Evolutionary conservation across 2,797 vertebrate genomes (phyloP).

Genomic region (Myiotriccus ornatus): DNA sequence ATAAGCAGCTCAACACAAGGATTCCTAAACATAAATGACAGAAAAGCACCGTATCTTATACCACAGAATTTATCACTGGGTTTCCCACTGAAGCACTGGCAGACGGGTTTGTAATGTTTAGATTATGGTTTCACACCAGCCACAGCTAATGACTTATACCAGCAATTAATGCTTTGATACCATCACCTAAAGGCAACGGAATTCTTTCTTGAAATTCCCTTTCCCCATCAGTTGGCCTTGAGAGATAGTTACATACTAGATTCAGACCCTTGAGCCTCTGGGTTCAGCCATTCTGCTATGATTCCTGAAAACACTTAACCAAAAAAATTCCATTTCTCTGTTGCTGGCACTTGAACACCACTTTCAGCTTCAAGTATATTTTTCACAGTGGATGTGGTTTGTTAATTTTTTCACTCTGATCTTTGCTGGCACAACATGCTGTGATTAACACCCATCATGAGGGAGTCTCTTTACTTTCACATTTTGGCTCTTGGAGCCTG

Average conservation of each 20-base stretch:
- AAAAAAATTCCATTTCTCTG: background rate
- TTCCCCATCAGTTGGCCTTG: background rate
- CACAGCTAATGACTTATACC: background rate
- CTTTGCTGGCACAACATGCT: background rate
- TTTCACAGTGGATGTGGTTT: background rate
- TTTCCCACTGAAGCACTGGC: background rate
- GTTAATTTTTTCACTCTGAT: background rate
- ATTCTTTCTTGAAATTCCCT: background rate
- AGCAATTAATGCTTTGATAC: slow-evolving; percentile 3
- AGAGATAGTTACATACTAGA: background rate
- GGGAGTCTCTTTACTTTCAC: background rate
- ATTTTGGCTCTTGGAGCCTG: background rate
- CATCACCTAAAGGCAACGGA: background rate
- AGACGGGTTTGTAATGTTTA: background rate
- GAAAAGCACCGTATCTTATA: background rate
- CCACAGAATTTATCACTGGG: background rate
- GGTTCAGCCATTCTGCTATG: background rate
- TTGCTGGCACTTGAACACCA: background rate
- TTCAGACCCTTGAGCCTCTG: background rate
- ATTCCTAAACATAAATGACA: background rate
- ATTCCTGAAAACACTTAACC: background rate
- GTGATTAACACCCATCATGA: background rate
- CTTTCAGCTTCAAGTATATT: background rate
- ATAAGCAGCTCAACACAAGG: background rate
- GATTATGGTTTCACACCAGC: background rate